Conservation (phyloP, 1,140 invertebrate species). For the Mizuhopecten yessoensis region DNA sequence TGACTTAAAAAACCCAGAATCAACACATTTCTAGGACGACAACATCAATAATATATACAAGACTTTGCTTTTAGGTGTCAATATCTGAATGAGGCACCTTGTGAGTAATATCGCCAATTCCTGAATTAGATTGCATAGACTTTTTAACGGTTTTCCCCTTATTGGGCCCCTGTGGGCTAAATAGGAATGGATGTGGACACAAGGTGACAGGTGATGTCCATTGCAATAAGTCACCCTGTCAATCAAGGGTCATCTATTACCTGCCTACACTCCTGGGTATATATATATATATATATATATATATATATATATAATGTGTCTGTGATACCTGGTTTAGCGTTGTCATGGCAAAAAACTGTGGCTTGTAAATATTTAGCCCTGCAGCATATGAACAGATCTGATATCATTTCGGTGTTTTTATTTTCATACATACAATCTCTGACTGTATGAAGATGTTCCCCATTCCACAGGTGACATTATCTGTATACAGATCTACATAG, state of each 20-base stretch:
- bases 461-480: background rate
- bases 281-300: no score
- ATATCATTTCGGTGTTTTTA: slow-evolving; percentile 10
- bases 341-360: background rate
- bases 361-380: background rate
- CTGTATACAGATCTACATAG: background rate
- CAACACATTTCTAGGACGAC: background rate
- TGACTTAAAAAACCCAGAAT: slow-evolving; percentile 18
- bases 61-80: slow-evolving; percentile 17
- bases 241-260: slow-evolving; percentile 17
- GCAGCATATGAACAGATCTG: background rate
- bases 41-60: background rate
- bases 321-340: background rate
- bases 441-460: background rate
- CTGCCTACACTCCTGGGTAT: slow-evolving; percentile 3
- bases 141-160: background rate
- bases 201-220: slow-evolving; percentile 31
- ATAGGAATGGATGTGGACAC: slow-evolving; percentile 1
- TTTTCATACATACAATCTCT: background rate
- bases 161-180: slow-evolving; percentile 1
- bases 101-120: background rate
- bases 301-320: no score
- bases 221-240: slow-evolving; percentile 32
- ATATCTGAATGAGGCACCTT: background rate
- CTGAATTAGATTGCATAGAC: background rate